Evolutionary conservation across 2,888 invertebrate genomes (phyloP).

Genomic region (Leucophenga maculata): DNA sequence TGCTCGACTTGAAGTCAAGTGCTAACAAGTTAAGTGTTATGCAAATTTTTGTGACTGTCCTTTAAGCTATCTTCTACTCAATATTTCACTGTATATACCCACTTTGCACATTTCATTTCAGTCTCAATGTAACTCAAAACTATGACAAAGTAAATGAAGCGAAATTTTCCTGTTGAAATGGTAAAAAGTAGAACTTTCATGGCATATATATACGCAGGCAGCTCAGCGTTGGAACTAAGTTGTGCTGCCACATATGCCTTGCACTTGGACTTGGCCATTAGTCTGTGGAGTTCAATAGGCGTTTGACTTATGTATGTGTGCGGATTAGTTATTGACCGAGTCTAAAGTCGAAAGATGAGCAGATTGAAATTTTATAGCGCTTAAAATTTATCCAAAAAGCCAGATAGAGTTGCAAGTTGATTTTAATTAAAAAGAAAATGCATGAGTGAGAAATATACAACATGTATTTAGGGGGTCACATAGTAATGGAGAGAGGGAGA

Average conservation of each 20-base stretch:
- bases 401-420: too few species aligned
- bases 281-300: too few species aligned
- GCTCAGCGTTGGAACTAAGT: background rate
- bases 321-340: slow-evolving; percentile 3
- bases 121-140: background rate
- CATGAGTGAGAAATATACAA: too few species aligned
- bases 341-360: too few species aligned
- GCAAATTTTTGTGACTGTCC: slow-evolving; percentile 41
- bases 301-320: slow-evolving; percentile 3
- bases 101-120: too few species aligned
- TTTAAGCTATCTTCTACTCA: background rate
- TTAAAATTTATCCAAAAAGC: too few species aligned
- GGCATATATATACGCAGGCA: background rate
- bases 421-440: too few species aligned
- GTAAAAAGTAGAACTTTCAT: background rate
- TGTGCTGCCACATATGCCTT: background rate
- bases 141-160: slow-evolving; percentile 9
- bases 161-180: background rate
- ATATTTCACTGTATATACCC: too few species aligned
- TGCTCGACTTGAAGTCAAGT: slow-evolving; percentile 11
- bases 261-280: background rate
- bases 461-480: too few species aligned
- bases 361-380: too few species aligned
- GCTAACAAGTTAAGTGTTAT: slow-evolving; percentile 38
- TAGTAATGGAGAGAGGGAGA: too few species aligned